Percentiles rank a stretch among this genome's conserved stretches.
phyloP scores from a whole-genome alignment of 1,140 invertebrate genomes.

The Oryctes rhinoceros region DNA sequence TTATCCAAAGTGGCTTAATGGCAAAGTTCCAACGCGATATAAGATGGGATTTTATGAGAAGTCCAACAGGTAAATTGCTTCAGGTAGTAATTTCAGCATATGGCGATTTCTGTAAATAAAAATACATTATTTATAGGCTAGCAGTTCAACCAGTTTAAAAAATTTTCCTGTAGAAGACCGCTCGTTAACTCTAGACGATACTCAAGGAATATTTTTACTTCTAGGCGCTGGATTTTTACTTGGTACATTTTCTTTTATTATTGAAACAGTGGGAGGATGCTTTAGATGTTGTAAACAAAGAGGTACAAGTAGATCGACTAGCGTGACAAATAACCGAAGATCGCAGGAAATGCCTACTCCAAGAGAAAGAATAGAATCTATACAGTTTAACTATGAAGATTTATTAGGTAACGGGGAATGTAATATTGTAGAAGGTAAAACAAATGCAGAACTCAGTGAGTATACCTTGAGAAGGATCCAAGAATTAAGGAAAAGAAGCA shows the following conservation, averaged over 20 bases:
- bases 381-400: conserved; percentile 41
- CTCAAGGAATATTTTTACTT: conserved; percentile 80
- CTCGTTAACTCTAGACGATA: conserved; percentile 75
- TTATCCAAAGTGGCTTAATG: conserved; percentile 71
- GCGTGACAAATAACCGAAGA: conserved; percentile 51
- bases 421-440: too few relatives aligned
- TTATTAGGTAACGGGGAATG: not conserved
- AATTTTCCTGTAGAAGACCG: conserved; percentile 68
- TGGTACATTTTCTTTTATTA: conserved; percentile 65
- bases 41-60: conserved; percentile 72
- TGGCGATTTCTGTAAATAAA: too few relatives aligned
- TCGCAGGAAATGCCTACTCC: conserved; percentile 51
- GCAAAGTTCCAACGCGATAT: conserved; percentile 73
- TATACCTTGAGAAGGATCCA: too few relatives aligned
- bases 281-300: conserved; percentile 63
- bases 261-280: conserved; percentile 72
- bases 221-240: conserved; percentile 72
- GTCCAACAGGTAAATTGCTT: conserved; percentile 66
- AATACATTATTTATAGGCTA: conserved; percentile 48
- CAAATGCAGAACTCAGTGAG: too few relatives aligned
- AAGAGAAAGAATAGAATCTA: conserved; percentile 48
- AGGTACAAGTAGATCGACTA: conserved; percentile 33
- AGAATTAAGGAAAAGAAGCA: too few relatives aligned
- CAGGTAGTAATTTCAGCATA: conserved; percentile 60
- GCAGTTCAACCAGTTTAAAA: conserved; percentile 45